Evolutionary conservation across 2,888 invertebrate genomes (phyloP).

Genomic region (Portevinia maculata): DNA sequence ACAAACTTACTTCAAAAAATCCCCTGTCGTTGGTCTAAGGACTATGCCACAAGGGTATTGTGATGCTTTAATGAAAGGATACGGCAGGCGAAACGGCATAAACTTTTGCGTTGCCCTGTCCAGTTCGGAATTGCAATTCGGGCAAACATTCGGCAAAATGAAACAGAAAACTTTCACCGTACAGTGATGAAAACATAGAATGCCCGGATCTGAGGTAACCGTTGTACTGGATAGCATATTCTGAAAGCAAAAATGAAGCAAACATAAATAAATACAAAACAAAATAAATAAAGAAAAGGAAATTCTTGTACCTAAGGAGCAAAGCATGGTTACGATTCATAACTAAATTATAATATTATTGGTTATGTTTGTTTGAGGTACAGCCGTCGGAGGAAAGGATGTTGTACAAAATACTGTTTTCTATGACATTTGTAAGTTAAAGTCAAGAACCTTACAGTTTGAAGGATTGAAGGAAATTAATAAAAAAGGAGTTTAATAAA

Average conservation of each 20-base stretch:
- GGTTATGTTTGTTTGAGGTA: background rate
- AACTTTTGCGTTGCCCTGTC: conserved; percentile 83
- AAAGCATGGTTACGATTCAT: conserved; percentile 24
- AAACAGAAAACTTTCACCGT: conserved; percentile 92
- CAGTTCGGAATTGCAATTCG: conserved; percentile 89
- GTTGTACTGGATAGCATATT: conserved; percentile 79
- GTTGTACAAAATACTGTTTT: too few species aligned
- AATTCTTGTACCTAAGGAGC: conserved; percentile 14
- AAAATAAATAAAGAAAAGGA: conserved; percentile 45
- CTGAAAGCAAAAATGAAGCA: conserved; percentile 48
- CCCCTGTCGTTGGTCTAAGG: conserved; percentile 93
- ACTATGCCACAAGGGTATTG: conserved; percentile 92
- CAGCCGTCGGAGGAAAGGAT: background rate
- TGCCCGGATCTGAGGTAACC: conserved; percentile 87
- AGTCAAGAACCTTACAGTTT: too few species aligned
- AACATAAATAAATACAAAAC: conserved; percentile 34
- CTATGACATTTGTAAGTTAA: too few species aligned
- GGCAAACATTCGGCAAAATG: conserved; percentile 89
- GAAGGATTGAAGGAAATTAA: too few species aligned
- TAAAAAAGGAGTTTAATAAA: too few species aligned
- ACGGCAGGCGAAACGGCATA: conserved; percentile 92
- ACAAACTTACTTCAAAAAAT: conserved; percentile 91
- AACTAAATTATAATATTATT: conserved; percentile 43
- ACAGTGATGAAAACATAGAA: conserved; percentile 96
- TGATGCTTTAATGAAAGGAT: conserved; percentile 92